phyloP scores from a whole-genome alignment of 2,888 invertebrate species.

The Perdita meconis region DNA sequence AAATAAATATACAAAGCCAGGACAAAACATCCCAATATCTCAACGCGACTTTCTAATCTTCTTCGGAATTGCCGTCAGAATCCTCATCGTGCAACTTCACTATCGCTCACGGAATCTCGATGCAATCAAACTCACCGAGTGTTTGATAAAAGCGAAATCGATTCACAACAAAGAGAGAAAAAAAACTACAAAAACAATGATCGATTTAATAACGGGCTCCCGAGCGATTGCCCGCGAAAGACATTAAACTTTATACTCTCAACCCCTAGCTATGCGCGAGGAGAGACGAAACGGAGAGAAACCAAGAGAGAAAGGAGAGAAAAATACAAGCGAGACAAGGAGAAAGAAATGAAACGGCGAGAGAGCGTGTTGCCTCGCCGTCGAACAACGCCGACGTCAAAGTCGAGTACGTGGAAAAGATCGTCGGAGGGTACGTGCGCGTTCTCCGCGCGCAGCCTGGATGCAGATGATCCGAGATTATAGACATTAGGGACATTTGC shows the following conservation, averaged over 20 bases:
- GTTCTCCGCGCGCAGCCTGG: slow-evolving; percentile 52
- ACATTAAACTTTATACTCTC: not conserved
- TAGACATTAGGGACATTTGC: slow-evolving; percentile 83
- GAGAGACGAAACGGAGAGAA: slow-evolving; percentile 3
- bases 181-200: slow-evolving; percentile 69
- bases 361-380: too few species aligned
- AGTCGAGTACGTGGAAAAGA: slow-evolving; percentile 45
- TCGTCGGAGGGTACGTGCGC: slow-evolving; percentile 6
- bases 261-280: slow-evolving; percentile 2
- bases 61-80: not conserved
- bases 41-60: not conserved
- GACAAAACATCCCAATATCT: not conserved
- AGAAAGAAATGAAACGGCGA: too few species aligned
- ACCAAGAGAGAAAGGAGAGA: not conserved
- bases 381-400: slow-evolving; percentile 30
- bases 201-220: slow-evolving; percentile 73
- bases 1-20: not conserved
- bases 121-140: not conserved
- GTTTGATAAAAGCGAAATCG: slow-evolving; percentile 43
- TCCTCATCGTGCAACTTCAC: not conserved
- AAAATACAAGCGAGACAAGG: too few species aligned
- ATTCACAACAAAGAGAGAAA: slow-evolving; percentile 41
- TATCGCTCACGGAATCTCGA: not conserved
- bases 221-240: slow-evolving; percentile 51
- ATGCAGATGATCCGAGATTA: slow-evolving; percentile 82